These are phyloP conservation scores for Stramonita haemastoma DNA, from an alignment of 2,888 invertebrate species.

Conservation along the genomic window DNA sequence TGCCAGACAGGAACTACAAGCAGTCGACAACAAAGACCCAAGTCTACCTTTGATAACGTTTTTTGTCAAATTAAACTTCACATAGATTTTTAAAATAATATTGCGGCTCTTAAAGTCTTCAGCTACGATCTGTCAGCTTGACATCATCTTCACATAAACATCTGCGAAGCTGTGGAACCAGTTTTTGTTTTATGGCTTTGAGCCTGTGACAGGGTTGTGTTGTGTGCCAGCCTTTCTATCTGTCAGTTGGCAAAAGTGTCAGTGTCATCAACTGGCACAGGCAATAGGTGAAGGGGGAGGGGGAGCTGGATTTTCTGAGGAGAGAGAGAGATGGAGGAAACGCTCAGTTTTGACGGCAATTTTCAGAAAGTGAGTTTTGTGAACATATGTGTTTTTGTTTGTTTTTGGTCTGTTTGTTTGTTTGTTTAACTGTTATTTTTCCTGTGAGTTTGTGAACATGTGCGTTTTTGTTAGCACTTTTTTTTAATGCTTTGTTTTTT, in stretches of 20 bases:
- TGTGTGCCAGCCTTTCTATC: not conserved
- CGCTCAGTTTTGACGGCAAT: conserved; percentile 25
- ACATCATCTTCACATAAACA: too few relatives aligned
- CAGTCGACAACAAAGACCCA: too few relatives aligned
- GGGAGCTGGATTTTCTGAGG: not conserved
- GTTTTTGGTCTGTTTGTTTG: too few relatives aligned
- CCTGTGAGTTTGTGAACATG: too few relatives aligned
- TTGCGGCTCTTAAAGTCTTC: too few relatives aligned
- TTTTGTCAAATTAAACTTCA: too few relatives aligned
- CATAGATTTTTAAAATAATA: too few relatives aligned
- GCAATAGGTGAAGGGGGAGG: not conserved
- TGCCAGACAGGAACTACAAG: too few relatives aligned
- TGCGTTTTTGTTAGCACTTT: too few relatives aligned
- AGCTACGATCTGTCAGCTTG: too few relatives aligned
- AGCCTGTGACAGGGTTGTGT: not conserved
- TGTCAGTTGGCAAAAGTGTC: not conserved
- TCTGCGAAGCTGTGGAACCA: not conserved
- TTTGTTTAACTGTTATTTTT: too few relatives aligned
- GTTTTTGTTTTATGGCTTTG: not conserved
- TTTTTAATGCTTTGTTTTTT: not conserved
- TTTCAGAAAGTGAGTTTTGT: conserved; percentile 21
- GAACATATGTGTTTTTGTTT: not conserved
- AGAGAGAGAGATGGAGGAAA: conserved; percentile 24
- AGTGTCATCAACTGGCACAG: not conserved
- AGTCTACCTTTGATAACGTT: too few relatives aligned